These are phyloP conservation scores for Enteromius fasciolatus DNA, from an alignment of 2,797 vertebrate genomes.

Conservation along the genomic window DNA sequence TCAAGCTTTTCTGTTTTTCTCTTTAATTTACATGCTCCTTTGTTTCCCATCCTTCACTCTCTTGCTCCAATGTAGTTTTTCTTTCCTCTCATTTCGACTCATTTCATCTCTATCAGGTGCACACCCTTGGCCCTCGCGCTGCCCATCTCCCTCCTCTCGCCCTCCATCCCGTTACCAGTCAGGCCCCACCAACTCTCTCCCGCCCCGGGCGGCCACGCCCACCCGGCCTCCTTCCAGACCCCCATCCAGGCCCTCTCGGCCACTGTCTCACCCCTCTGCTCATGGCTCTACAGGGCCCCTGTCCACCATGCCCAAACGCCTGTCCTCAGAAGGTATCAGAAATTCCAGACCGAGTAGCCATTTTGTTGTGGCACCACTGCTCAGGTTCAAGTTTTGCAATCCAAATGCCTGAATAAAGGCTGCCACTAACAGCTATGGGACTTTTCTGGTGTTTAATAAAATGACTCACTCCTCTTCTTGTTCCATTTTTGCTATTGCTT, in stretches of 20 bases:
- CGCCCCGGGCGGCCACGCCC: constrained; percentile 97
- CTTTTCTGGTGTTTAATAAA: constrained; percentile 47
- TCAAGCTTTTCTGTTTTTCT: neutral
- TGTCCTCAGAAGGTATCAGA: constrained; percentile 98
- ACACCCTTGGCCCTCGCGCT: constrained; percentile 97
- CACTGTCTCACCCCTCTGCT: constrained; percentile 98
- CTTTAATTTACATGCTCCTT: neutral
- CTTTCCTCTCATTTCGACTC: constrained; percentile 37
- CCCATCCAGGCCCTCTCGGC: constrained; percentile 98
- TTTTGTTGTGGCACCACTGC: constrained; percentile 46
- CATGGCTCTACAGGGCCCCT: constrained; percentile 94
- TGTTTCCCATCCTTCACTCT: constrained; percentile 17
- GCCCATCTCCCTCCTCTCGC: constrained; percentile 99
- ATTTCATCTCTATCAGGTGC: constrained; percentile 83
- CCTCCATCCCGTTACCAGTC: constrained; percentile 99
- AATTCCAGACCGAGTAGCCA: constrained; percentile 60
- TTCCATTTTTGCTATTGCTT: constrained; percentile 10
- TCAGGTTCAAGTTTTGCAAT: constrained; percentile 44
- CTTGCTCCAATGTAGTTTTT: constrained; percentile 12
- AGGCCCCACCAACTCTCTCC: constrained; percentile 92
- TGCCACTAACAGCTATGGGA: constrained; percentile 45
- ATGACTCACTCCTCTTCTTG: constrained; percentile 35
- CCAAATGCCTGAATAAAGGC: constrained; percentile 32
- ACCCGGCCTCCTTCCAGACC: constrained; percentile 98
- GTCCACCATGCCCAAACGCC: constrained; percentile 98